A percentile compares a stretch with the other conserved stretches of the same genome.
These are phyloP conservation scores for Drosophila miranda DNA, from an alignment of 1,140 invertebrate genomes.

Conservation along the genomic window DNA sequence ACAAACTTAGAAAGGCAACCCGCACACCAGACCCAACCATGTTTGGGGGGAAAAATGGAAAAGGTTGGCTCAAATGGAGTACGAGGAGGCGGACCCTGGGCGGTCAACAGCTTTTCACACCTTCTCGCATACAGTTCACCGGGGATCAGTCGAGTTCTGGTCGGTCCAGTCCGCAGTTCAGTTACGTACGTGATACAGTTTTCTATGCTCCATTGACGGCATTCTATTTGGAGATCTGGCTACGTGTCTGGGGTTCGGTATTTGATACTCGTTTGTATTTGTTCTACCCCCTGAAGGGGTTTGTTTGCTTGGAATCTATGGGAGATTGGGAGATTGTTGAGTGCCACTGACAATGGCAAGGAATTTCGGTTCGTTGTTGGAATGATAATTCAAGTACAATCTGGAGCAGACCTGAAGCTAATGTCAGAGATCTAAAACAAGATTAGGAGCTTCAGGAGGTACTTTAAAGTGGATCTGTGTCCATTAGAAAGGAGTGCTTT, in stretches of 20 bases:
- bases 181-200: conserved; percentile 43
- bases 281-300: conserved; percentile 25
- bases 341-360: conserved; percentile 51
- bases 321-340: conserved; percentile 41
- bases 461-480: too few species aligned
- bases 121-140: conserved; percentile 15
- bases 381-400: conserved; percentile 56
- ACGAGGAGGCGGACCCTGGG: conserved; percentile 23
- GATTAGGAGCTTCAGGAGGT: neutral
- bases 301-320: conserved; percentile 19
- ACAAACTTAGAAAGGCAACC: conserved; percentile 48
- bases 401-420: conserved; percentile 39
- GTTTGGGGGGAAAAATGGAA: conserved; percentile 14
- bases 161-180: conserved; percentile 1
- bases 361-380: conserved; percentile 46
- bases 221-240: conserved; percentile 32
- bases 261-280: conserved; percentile 15
- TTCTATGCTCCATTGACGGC: conserved; percentile 25
- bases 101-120: conserved; percentile 57
- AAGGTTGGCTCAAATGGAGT: conserved; percentile 20
- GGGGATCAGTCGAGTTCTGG: conserved; percentile 4
- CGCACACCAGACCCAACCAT: conserved; percentile 1
- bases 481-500: too few species aligned
- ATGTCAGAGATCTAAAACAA: conserved; percentile 16
- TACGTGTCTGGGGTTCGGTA: conserved; percentile 43